Evolutionary conservation across 1,140 invertebrate genomes (phyloP).

Genomic region (Calosoma granatense): DNA sequence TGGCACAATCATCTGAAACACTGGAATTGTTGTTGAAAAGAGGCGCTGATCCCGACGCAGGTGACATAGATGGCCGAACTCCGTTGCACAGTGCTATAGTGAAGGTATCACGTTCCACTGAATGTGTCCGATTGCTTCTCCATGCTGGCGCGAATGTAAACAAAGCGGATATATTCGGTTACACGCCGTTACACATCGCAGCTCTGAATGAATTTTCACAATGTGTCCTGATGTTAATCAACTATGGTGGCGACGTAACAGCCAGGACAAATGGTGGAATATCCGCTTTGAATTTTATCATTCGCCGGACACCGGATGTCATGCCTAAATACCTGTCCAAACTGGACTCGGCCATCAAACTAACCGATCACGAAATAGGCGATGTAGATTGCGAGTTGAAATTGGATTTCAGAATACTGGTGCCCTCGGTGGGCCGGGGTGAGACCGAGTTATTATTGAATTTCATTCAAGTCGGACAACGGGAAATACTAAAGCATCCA

Average conservation of each 20-base stretch:
- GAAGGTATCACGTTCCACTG: conserved; percentile 58
- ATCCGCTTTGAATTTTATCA: conserved; percentile 68
- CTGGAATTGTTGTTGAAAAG: conserved; percentile 52
- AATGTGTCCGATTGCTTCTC: conserved; percentile 54
- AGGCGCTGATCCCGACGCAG: conserved; percentile 49
- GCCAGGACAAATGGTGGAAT: conserved; percentile 67
- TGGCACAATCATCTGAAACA: conserved; percentile 63
- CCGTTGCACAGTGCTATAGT: conserved; percentile 71
- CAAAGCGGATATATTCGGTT: conserved; percentile 65
- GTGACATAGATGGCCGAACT: conserved; percentile 59
- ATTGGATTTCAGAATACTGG: conserved; percentile 60
- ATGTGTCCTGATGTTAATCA: conserved; percentile 63
- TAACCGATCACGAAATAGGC: conserved; percentile 70
- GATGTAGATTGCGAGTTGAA: conserved; percentile 75
- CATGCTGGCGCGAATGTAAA: conserved; percentile 66
- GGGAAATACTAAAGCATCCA: conserved; percentile 67
- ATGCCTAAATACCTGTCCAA: conserved; percentile 57
- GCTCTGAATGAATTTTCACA: conserved; percentile 72
- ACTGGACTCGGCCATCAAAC: conserved; percentile 63
- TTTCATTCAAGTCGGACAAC: conserved; percentile 66
- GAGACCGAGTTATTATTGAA: conserved; percentile 63
- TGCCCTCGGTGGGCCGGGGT: conserved; percentile 47
- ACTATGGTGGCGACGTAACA: conserved; percentile 72
- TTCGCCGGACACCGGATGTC: conserved; percentile 68
- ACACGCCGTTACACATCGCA: conserved; percentile 70